Evolutionary conservation across 1,140 invertebrate species (phyloP), one percentile per base, ranked within the genome.

Genomic region (Diploscapter pachys): DNA sequence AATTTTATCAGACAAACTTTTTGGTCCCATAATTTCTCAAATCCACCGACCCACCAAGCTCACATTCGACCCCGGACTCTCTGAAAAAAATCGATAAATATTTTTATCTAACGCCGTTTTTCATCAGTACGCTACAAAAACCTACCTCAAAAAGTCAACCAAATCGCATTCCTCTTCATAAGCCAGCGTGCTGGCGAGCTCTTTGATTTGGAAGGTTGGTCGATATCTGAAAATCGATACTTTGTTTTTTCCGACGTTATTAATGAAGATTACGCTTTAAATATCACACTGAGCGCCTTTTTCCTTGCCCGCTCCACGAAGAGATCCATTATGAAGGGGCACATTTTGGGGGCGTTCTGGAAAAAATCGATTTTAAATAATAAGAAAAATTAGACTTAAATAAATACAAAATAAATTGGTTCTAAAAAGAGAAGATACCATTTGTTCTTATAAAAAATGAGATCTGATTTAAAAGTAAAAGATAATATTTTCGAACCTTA

Each of bases 271-370:
- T 8, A 68, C 66, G 9, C 66, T 68, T 68, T 52, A 55, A 68
- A 68, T 52, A 74, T 62, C 2, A 65, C 51, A 31, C 50, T 55
- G 8, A 74, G 3, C 5, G 73, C 73, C 50, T 51, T 57, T 13
- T 74, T 74, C 13, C 73, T 68, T 48, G 68, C 73, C 50, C 73
- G 71, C 31, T 74, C 73, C n/a, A 74, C 73, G 56, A 74, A 74
- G n/a, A 74, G 52, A 69, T 74, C 73, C 73, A 74, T 74, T 65
- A 74, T 66, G 56, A 49, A 74, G 11, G 61, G 63, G 51, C 73
- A 74, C 73, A 74, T 74, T 67, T 49, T 54, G 5, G 73, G 73
- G 13, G 73, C 54, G 49, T 8, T 55, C 73, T 74, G 73, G 0
- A 74, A 74, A 4, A 0, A 54, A 49, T 31, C 31, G 31, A 31